Conservation (phyloP, 2,888 invertebrate genomes). For the Microctonus aethiopoides region DNA sequence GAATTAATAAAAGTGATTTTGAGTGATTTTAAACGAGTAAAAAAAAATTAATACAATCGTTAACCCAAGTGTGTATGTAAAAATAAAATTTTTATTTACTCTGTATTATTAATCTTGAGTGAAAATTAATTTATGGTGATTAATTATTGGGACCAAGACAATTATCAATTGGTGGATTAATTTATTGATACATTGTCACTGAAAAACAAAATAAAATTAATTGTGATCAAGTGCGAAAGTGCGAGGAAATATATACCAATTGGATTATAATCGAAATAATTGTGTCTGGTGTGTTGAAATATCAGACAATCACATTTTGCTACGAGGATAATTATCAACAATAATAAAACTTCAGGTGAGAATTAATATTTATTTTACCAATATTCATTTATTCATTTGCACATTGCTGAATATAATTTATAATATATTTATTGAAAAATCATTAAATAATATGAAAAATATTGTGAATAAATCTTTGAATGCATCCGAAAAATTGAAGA, state of each 20-base stretch:
- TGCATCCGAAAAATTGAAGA: background rate
- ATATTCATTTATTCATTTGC: too few relatives aligned
- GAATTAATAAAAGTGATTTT: too few relatives aligned
- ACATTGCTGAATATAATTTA: too few relatives aligned
- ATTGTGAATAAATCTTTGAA: background rate
- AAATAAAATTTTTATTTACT: too few relatives aligned
- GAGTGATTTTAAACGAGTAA: background rate
- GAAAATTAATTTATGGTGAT: background rate
- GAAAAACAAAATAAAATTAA: background rate
- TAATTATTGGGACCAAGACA: background rate
- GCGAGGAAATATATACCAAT: background rate
- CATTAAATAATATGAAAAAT: too few relatives aligned
- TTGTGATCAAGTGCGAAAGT: constrained; percentile 10
- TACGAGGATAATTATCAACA: too few relatives aligned
- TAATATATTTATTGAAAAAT: too few relatives aligned
- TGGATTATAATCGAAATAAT: constrained; percentile 16
- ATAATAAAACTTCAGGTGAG: too few relatives aligned
- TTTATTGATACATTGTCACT: background rate
- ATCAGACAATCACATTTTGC: too few relatives aligned
- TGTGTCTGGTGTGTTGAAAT: constrained; percentile 7
- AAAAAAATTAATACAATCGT: background rate
- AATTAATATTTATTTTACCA: too few relatives aligned
- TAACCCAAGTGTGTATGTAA: too few relatives aligned
- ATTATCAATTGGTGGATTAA: background rate
- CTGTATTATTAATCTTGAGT: too few relatives aligned